A percentile compares a stretch with the other conserved stretches of the same genome.
Conservation (phyloP, 92 coral and sea anemone genomes). For the Desmophyllum pertusum region DNA sequence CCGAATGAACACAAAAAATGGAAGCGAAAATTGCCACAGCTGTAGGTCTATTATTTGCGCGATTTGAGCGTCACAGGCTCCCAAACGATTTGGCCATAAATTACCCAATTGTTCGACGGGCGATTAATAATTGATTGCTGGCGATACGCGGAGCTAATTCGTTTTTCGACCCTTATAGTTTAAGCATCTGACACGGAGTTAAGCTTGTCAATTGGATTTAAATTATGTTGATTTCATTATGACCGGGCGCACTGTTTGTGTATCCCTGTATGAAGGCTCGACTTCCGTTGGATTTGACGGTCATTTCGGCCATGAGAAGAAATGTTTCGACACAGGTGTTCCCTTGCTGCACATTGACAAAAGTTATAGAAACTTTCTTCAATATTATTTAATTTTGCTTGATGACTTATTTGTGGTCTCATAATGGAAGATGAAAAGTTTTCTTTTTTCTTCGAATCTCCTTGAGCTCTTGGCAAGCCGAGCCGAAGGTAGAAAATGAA, state of each 20-base stretch:
- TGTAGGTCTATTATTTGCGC: slow-evolving; percentile 79
- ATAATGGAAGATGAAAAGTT: slow-evolving; percentile 68
- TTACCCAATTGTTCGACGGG: slow-evolving; percentile 83
- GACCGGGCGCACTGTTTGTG: slow-evolving; percentile 72
- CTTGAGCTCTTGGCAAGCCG: slow-evolving; percentile 62
- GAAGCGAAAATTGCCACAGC: slow-evolving; percentile 88
- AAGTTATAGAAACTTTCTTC: slow-evolving; percentile 80
- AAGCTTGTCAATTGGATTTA: slow-evolving; percentile 59
- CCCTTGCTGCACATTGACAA: slow-evolving; percentile 74
- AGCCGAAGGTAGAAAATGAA: slow-evolving; percentile 42
- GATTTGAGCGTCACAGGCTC: slow-evolving; percentile 76
- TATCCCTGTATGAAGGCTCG: slow-evolving; percentile 71
- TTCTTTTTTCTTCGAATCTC: slow-evolving; percentile 40
- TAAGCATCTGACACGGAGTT: slow-evolving; percentile 66
- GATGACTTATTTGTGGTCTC: slow-evolving; percentile 83
- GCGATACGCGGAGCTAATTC: slow-evolving; percentile 70
- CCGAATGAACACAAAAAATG: slow-evolving; percentile 91
- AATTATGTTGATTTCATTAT: slow-evolving; percentile 84
- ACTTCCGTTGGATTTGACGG: slow-evolving; percentile 78
- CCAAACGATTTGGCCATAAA: slow-evolving; percentile 70
- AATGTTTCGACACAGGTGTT: slow-evolving; percentile 70
- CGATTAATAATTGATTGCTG: slow-evolving; percentile 60
- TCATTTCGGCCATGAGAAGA: slow-evolving; percentile 82
- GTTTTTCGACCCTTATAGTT: slow-evolving; percentile 52
- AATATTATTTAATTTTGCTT: slow-evolving; percentile 79